phyloP scores from a whole-genome alignment of 2,888 invertebrate species.

The Eilema depressum region DNA sequence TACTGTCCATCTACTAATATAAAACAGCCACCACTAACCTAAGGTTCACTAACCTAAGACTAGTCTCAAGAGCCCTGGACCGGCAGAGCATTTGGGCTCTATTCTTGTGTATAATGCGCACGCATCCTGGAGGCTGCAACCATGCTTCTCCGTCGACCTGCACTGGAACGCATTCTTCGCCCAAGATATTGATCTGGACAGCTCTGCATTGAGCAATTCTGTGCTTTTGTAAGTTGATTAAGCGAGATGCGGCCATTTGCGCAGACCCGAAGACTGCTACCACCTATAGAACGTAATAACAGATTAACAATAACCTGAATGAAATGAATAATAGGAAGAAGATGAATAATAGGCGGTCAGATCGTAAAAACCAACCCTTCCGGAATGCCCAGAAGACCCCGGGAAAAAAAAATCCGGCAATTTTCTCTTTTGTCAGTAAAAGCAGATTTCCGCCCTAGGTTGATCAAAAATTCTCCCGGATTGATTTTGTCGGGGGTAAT shows the following conservation, averaged over 20 bases:
- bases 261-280: slow-evolving; percentile 99
- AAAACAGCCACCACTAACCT: slow-evolving; percentile 48
- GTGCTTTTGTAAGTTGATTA: slow-evolving; percentile 98
- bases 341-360: neutral
- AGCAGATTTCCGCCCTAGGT: too few species aligned
- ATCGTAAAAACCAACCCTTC: neutral
- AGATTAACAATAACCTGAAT: neutral
- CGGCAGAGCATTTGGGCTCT: slow-evolving; percentile 98
- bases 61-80: slow-evolving; percentile 96
- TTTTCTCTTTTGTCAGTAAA: neutral
- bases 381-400: neutral
- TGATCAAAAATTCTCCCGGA: neutral
- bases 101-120: slow-evolving; percentile 98
- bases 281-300: slow-evolving; percentile 61
- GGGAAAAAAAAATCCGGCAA: neutral
- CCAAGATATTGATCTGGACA: slow-evolving; percentile 98
- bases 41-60: slow-evolving; percentile 87
- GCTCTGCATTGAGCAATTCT: slow-evolving; percentile 98
- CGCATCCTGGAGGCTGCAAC: slow-evolving; percentile 98
- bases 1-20: slow-evolving; percentile 28
- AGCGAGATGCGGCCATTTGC: slow-evolving; percentile 98
- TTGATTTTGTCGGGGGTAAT: neutral
- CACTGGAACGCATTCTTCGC: slow-evolving; percentile 96
- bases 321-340: too few species aligned
- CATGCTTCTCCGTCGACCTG: slow-evolving; percentile 98